phyloP scores from a whole-genome alignment of 2,797 vertebrate genomes.

The Crocidura indochinensis region DNA sequence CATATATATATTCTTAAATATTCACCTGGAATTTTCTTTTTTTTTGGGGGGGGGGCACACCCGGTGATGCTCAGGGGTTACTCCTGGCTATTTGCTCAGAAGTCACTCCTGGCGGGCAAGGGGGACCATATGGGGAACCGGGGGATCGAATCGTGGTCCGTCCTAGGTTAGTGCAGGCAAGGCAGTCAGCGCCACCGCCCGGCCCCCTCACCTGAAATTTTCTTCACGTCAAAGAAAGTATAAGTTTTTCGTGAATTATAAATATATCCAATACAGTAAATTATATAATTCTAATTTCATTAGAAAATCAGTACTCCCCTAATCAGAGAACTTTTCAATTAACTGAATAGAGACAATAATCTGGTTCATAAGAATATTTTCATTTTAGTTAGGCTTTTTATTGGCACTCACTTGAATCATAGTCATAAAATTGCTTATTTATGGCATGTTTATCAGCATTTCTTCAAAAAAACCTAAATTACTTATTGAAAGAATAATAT shows the following conservation, averaged over 20 bases:
- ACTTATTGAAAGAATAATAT: background rate
- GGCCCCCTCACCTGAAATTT: background rate
- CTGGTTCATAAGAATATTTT: slow-evolving; percentile 15
- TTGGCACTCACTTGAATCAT: slow-evolving; percentile 51
- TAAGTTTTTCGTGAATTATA: background rate
- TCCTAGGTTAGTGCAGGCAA: too few relatives aligned
- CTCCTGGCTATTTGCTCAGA: too few relatives aligned
- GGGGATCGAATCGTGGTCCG: too few relatives aligned
- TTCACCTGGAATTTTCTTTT: background rate
- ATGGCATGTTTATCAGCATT: background rate
- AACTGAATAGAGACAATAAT: slow-evolving; percentile 34
- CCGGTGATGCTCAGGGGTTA: too few relatives aligned
- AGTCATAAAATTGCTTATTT: slow-evolving; percentile 6
- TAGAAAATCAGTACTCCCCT: slow-evolving; percentile 53
- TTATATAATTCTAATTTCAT: slow-evolving; percentile 26
- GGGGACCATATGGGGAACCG: too few relatives aligned
- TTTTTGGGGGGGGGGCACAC: too few relatives aligned
- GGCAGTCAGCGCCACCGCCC: too few relatives aligned
- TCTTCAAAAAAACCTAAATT: background rate
- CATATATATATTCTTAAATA: background rate
- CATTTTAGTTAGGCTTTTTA: background rate
- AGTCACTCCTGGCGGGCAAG: too few relatives aligned
- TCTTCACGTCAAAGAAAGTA: slow-evolving; percentile 16
- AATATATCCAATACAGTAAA: slow-evolving; percentile 2
- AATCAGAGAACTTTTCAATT: slow-evolving; percentile 59